Evolutionary conservation across 2,113 vertebrate species (phyloP), one percentile per base, ranked within the genome.

Genomic region (Stegastes partitus): DNA sequence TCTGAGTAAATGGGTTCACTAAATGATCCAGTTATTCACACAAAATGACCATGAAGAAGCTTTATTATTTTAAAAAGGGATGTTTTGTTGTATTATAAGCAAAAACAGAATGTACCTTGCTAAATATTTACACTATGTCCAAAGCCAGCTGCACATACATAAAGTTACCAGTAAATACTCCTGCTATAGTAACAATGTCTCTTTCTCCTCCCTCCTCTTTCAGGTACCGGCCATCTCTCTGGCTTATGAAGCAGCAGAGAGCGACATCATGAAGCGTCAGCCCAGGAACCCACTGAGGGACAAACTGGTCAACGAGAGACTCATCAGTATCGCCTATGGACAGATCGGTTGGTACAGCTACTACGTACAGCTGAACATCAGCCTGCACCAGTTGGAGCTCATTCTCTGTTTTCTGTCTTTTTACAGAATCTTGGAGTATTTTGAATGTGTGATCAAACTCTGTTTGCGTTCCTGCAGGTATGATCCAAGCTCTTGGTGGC

Each of bases 401-500:
- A n/a, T n/a, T n/a, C n/a, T n/a, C n/a, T n/a, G n/a, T n/a, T n/a
- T n/a, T n/a, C n/a, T n/a, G n/a, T n/a, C n/a, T n/a, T n/a, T n/a
- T n/a, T n/a, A n/a, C n/a, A n/a, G n/a, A n/a, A n/a, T n/a, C n/a
- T n/a, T n/a, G n/a, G 39, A 15, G 14, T 42, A 42, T 42, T 42
- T 42, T 42, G 39, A 42, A 12, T 15, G 39, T 42, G 2, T 42
- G 26, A 12, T 54, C 5, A 14, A 63, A n/a, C 18, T 11, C 39
- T 42, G n/a, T 28, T 18, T 68, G 12, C 23, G 1, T 44, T 9
- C 74, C 31, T 72, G n/a, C 42, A 97, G 97, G 97, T 53, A 97
- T 97, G 96, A 97, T 98, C 86, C 96, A 97, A 81, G 97, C 96
- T 6, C 93, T 97, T 0, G 97, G 96, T 0, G 97, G 96, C 1